Evolutionary conservation across 2,797 vertebrate genomes (phyloP), one percentile per base, ranked within the genome.

Genomic region (Ptychadena robeensis): DNA sequence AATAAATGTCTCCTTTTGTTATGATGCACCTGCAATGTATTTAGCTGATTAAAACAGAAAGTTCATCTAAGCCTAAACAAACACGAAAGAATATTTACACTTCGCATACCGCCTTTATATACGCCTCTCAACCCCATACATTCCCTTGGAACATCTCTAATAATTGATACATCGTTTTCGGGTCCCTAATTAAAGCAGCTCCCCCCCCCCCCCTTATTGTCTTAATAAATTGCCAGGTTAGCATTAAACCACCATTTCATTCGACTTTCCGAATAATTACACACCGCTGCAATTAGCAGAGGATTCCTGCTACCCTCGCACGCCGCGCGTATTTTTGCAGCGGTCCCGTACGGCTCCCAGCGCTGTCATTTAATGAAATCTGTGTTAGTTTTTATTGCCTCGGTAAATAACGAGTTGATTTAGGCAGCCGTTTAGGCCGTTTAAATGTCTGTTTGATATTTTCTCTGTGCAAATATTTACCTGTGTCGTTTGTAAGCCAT

Each of bases 381-480:
- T 35, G 73, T 82, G 66, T 78, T 71, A 15, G n/a, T 76, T 38
- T 78, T 61, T 64, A 82, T 79, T 73, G 38, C 61, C 38, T n/a
- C 22, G 18, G 66, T 71, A 70, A 85, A 76, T 73, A 85, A 53
- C 72, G 30, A 32, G 48, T 70, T 81, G 78, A 70, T 85, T 85
- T 85, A 80, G 70, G 61, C 32, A 2, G 6, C 0, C 22, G 4
- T 63, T 70, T 64, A 64, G 72, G 71, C 53, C 12, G 65, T 70
- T 76, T 80, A 65, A 80, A 85, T 76, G 78, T 37, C 78, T 85
- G 75, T 67, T 67, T 83, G 78, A 71, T 75, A 70, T 85, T 85
- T 81, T 81, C 71, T 48, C 32, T 32, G 72, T 28, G 75, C 83
- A 85, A 85, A 85, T 85, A 85, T 85, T 85, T 85, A 73, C 78